Percentiles rank a stretch among this genome's conserved stretches.
These are phyloP conservation scores for Drosophila mimica DNA, from an alignment of 2,888 invertebrate species.

Conservation along the genomic window DNA sequence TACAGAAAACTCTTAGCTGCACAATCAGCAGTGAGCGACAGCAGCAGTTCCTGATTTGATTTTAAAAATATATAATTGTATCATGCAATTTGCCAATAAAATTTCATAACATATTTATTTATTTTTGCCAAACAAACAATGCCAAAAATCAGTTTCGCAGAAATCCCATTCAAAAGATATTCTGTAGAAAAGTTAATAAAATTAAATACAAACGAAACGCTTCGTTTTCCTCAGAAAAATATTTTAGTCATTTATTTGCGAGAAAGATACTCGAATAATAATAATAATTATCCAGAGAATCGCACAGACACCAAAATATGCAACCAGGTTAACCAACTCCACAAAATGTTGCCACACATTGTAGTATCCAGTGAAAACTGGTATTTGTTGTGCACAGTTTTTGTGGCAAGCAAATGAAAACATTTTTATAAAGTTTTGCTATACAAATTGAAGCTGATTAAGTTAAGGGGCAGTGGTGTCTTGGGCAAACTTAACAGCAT, in stretches of 20 bases:
- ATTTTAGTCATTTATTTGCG: neutral
- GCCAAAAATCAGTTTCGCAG: neutral
- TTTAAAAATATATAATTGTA: neutral
- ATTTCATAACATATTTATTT: neutral
- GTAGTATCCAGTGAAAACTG: conserved; percentile 12
- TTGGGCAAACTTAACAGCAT: conserved; percentile 8
- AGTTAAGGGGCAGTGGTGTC: conserved; percentile 12
- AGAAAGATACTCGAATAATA: neutral
- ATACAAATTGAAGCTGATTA: neutral
- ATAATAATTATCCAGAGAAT: neutral
- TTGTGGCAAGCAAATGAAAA: neutral
- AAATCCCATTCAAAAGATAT: neutral
- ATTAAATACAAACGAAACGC: no score
- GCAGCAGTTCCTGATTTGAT: conserved; percentile 11
- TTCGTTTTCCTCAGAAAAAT: neutral
- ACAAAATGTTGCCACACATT: conserved; percentile 11
- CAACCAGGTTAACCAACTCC: conserved; percentile 10
- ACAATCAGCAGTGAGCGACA: conserved; percentile 2
- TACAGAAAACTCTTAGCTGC: neutral
- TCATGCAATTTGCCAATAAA: neutral
- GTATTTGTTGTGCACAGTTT: neutral
- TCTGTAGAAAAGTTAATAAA: neutral
- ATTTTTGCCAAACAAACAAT: neutral
- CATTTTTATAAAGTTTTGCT: neutral
- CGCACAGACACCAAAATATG: neutral